phyloP scores from a whole-genome alignment of 2,888 invertebrate genomes.

The Cecidostiba fungosa region DNA sequence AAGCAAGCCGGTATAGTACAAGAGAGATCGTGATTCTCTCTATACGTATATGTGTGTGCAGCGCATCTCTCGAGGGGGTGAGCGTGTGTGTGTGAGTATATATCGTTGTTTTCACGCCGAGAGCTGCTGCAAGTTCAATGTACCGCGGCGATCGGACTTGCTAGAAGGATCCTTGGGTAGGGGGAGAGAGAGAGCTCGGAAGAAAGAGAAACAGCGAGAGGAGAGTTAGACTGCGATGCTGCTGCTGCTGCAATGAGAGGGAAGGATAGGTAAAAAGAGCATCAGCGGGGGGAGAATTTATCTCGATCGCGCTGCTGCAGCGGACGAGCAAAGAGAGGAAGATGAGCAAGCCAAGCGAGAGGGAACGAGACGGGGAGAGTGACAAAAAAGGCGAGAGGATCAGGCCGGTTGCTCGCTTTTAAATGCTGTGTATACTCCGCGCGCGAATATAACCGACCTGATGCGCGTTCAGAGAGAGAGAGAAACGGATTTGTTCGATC shows the following conservation, averaged over 20 bases:
- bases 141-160: conserved; percentile 1
- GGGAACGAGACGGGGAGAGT: conserved; percentile 12
- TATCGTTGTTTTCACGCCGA: not conserved
- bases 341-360: not conserved
- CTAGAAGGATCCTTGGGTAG: conserved; percentile 33
- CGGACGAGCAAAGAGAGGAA: not conserved
- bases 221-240: not conserved
- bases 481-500: no score
- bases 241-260: not conserved
- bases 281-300: conserved; percentile 20
- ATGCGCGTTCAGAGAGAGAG: no score
- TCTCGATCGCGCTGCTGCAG: conserved; percentile 20
- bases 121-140: conserved; percentile 53
- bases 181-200: conserved; percentile 9
- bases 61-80: not conserved
- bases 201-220: not conserved
- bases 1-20: not conserved
- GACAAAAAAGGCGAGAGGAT: conserved; percentile 26
- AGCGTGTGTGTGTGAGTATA: not conserved
- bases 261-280: conserved; percentile 8
- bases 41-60: not conserved
- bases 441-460: no score
- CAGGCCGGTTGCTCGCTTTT: conserved; percentile 2
- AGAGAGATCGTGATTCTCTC: not conserved
- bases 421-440: conserved; percentile 21